Evolutionary conservation across 53 echinoderm and acorn worm genomes (phyloP).

Genomic region (Holothuria leucospilota): DNA sequence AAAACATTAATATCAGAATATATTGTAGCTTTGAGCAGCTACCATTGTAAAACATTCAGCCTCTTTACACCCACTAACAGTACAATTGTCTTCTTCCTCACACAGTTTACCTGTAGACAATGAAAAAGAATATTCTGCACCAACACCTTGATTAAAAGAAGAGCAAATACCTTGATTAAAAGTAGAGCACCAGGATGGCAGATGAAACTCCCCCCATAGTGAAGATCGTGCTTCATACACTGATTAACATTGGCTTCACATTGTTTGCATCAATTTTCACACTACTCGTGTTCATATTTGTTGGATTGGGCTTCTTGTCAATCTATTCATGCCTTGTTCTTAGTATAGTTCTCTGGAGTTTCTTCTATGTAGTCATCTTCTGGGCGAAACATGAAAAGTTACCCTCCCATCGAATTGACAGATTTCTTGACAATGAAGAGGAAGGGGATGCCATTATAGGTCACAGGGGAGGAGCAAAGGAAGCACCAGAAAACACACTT

Average conservation of each 20-base stretch:
- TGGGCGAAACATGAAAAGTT: slow-evolving; percentile 11
- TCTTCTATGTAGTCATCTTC: not conserved
- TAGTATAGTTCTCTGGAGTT: not conserved
- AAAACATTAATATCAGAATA: too few relatives aligned
- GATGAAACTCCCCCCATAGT: not conserved
- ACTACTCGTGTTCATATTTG: not conserved
- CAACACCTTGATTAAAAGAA: too few relatives aligned
- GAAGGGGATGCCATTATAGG: slow-evolving; percentile 50
- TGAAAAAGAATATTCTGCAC: too few relatives aligned
- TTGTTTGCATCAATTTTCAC: not conserved
- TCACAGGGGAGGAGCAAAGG: slow-evolving; percentile 77
- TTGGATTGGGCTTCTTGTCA: not conserved
- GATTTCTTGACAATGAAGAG: slow-evolving; percentile 20
- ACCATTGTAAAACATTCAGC: too few relatives aligned
- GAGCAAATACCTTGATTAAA: not conserved
- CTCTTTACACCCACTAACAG: too few relatives aligned
- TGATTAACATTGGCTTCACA: slow-evolving; percentile 15
- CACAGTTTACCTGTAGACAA: too few relatives aligned
- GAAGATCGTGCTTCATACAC: not conserved
- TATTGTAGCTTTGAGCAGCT: too few relatives aligned
- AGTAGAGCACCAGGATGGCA: slow-evolving; percentile 1
- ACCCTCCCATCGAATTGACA: slow-evolving; percentile 18
- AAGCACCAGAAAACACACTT: slow-evolving; percentile 85
- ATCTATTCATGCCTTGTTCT: not conserved
- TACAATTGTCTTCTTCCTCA: too few relatives aligned